Base-by-base conservation (phyloP, 2,888 invertebrate genomes). In the Lasioglossum zephyrum region DNA sequence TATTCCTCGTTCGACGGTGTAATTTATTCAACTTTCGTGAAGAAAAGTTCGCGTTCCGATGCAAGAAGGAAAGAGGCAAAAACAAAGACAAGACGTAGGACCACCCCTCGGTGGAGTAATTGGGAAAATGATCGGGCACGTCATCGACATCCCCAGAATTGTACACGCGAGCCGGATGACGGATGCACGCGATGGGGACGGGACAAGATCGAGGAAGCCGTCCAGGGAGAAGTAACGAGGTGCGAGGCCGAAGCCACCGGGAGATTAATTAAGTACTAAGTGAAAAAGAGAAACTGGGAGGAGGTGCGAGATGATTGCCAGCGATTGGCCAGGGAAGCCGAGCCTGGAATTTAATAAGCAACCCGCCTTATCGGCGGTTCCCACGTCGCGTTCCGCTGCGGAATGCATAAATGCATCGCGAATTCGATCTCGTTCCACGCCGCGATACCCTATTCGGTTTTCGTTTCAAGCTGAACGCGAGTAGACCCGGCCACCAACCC, bases 401-500 rank as follows among this genome's bases (percentile, higher is more conserved):
- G 39, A 77, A 81, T 81, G 89, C 89, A 84, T 88, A 88, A 89
- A 85, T 86, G 89, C 86, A 88, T 89, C 88, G 88, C 66, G 84
- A 78, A 89, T 88, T 81, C 82, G 82, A 89, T 89, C 86, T 89
- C 66, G 49, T 26, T 26, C 22, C 60, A 60, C 60, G 66, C 4
- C n/a, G 69, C 63, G 81, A 18, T 66, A 66, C 39, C 57, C n/a
- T 47, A 18, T 53, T 70, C 31, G 53, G 49, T n/a, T n/a, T 77
- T 73, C 77, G 73, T 81, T 60, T 60, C 60, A 16, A 77, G 31
- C 73, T 63, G 73, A 86, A 9, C 41, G 79, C 77, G 74, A 78
- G 73, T 79, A 84, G 78, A 73, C 47, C 69, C 76, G 22, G 6
- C 4, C 16, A 16, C 16, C 47, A 16, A 73, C 22, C 79, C 39